Evolutionary conservation across 2,113 vertebrate species (phyloP), one percentile per base, ranked within the genome.

Genomic region (Isurus oxyrinchus): DNA sequence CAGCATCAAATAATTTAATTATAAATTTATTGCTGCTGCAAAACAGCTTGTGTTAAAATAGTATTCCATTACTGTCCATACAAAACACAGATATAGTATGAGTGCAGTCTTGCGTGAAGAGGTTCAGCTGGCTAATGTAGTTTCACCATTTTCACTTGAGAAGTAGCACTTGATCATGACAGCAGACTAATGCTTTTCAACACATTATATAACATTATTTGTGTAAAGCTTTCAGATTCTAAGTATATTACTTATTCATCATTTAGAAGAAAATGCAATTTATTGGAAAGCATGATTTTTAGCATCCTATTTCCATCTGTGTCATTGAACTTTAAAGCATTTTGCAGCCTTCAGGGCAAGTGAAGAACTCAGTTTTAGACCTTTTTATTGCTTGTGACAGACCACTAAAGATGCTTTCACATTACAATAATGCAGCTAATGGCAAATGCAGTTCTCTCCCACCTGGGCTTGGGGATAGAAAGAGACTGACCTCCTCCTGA

Each of bases 121-220:
- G n/a, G 11, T 40, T 94, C 90, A 94, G 90, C 59, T 94, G 90
- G 90, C 59, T 94, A 93, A 93, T 93, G 55, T 8, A 88, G 35
- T 63, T 35, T 59, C 90, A 40, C 90, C n/a, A 94, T n/a, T 63
- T 55, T 61, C 90, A 63, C 35, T 3, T 40, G 90, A 59, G 57
- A 93, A 59, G 5, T 3, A 91, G 35, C 57, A n/a, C 35, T 61
- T 59, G 31, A 61, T 61, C 31, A n/a, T 35, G 25, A n/a, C 57
- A 93, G 57, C 55, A 93, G 88, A 14, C 55, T 93, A 14, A 59
- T 93, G 88, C 88, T 61, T 35, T 61, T 61, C 57, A 93, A n/a
- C 88, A 93, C 31, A 93, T 93, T 61, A 61, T 61, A 93, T 61
- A 93, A 93, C 31, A 61, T 93, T 61, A n/a, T 93, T 88, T 91